These are phyloP conservation scores for Tonatia bakeri DNA, from an alignment of 2,113 vertebrate species.

Conservation along the genomic window DNA sequence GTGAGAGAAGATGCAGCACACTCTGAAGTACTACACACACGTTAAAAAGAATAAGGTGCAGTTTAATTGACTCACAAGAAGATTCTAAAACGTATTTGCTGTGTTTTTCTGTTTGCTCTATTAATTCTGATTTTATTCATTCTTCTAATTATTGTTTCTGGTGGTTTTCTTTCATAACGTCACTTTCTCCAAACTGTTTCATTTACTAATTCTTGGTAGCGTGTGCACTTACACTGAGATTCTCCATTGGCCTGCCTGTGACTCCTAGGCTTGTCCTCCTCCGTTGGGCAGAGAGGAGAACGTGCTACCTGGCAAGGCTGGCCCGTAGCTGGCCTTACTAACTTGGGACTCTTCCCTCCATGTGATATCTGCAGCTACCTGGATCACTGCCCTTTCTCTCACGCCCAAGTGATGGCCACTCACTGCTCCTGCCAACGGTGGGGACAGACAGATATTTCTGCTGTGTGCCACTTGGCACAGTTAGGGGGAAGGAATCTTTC, in stretches of 20 bases:
- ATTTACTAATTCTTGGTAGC: neutral
- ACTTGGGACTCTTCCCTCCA: neutral
- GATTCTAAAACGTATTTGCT: neutral
- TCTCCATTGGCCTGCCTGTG: neutral
- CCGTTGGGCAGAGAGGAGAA: neutral
- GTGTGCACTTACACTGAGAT: neutral
- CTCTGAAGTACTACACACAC: neutral
- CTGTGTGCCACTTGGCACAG: neutral
- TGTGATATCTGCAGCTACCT: neutral
- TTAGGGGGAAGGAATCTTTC: neutral
- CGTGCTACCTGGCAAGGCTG: too few relatives aligned
- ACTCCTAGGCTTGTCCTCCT: neutral
- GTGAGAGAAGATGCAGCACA: neutral
- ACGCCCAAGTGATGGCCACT: too few relatives aligned
- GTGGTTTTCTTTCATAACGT: neutral
- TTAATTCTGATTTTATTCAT: neutral
- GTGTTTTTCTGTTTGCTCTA: neutral
- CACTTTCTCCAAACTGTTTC: neutral
- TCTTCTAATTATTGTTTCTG: neutral
- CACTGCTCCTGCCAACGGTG: neutral
- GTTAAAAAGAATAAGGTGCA: neutral
- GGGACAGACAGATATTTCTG: neutral
- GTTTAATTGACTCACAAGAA: neutral
- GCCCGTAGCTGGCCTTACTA: neutral
- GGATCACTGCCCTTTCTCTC: neutral